A percentile compares a stretch with the other conserved stretches of the same genome.
Evolutionary conservation across 1,140 invertebrate genomes (phyloP).

Genomic region (Alviniconcha marisindica): DNA sequence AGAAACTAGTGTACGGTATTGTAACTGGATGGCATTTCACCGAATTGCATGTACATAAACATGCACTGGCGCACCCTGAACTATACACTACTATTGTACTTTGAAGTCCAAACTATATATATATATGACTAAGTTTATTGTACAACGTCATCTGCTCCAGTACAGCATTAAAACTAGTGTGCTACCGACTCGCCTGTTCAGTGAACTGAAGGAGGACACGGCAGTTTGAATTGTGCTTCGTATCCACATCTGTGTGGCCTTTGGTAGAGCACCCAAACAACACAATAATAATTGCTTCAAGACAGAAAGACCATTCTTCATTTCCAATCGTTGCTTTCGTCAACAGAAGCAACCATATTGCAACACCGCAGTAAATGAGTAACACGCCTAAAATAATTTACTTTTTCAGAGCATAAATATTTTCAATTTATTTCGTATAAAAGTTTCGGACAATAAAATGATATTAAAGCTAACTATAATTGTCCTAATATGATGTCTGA

Average conservation of each 20-base stretch:
- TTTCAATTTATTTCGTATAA: no score
- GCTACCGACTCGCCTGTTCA: constrained; percentile 53
- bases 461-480: background rate
- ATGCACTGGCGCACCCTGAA: no score
- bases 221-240: constrained; percentile 51
- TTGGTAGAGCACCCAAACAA: constrained; percentile 46
- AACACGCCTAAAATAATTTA: background rate
- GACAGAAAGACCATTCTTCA: constrained; percentile 56
- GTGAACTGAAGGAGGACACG: constrained; percentile 54
- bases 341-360: constrained; percentile 40
- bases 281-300: constrained; percentile 50
- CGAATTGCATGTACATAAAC: no score
- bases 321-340: constrained; percentile 40
- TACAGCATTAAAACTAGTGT: no score
- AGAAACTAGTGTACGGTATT: no score
- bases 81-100: no score
- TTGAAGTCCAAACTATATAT: no score
- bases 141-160: no score
- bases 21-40: no score
- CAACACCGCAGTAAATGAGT: constrained; percentile 14
- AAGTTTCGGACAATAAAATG: background rate
- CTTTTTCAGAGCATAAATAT: no score
- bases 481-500: background rate
- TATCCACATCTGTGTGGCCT: constrained; percentile 59
- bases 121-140: no score